Evolutionary conservation across 2,888 invertebrate species (phyloP), one percentile per base, ranked within the genome.

Genomic region (Catocala fraxini): DNA sequence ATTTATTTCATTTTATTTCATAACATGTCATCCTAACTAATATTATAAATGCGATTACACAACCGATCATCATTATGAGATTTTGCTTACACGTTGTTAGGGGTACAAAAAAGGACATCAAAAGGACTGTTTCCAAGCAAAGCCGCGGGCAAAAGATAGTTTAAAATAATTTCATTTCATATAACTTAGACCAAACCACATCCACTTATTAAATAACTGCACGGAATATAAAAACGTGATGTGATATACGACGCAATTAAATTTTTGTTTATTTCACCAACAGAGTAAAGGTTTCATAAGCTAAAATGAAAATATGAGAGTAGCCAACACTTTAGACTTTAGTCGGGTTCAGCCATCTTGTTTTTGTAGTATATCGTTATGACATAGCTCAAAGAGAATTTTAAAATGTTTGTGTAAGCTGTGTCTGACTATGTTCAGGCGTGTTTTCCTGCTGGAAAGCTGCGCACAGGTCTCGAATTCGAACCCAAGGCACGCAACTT

Each of bases 151-250:
- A 25, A 25, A 25, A 25, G 25, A 3, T 4, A 25, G 25, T 25
- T 25, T 25, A 25, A 25, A 25, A 12, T 47, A 10, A 5, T 42
- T 43, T 33, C 33, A 11, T 43, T 13, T 54, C 6, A 7, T 25
- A 33, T n/a, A 4, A 51, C 35, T 74, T 55, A 39, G 9, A 48
- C 59, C 59, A 58, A 39, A 34, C 53, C 4, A 25, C 34, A 46
- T 25, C 5, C 7, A 45, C 6, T 57, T 51, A 45, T 66, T 56
- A 56, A 57, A 62, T 56, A 51, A 58, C 42, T 48, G 7, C 45
- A 39, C 52, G n/a, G 39, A 51, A 60, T 59, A 57, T 62, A 61
- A 48, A 55, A 51, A 61, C 34, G 12, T 25, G 34, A 9, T 46
- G 51, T 49, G 51, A 52, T 48, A 42, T 59, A 57, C 12, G 12